Conservation (phyloP, 2,797 vertebrate species). For the Chloroceryle amazona region DNA sequence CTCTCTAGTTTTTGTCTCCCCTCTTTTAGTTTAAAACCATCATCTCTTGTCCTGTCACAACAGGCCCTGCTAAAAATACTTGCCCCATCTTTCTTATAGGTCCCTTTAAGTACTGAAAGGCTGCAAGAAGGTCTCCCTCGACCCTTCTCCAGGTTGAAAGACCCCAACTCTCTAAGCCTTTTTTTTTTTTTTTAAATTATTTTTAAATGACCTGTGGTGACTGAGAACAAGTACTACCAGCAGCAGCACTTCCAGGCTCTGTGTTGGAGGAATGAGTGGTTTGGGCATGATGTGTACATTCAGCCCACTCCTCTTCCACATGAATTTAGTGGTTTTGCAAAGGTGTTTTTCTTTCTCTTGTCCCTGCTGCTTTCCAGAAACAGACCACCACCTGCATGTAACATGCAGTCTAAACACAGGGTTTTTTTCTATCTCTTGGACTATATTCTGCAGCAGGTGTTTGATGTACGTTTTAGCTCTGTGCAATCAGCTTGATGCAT, state of each 20-base stretch:
- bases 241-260: background rate
- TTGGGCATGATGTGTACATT: background rate
- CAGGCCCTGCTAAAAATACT: background rate
- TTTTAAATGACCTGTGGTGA: background rate
- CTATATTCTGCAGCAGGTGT: background rate
- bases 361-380: background rate
- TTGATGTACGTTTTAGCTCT: fast-evolving
- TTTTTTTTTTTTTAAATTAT: background rate
- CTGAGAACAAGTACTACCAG: background rate
- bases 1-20: background rate
- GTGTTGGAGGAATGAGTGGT: background rate
- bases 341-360: background rate
- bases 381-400: fast-evolving
- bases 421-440: fast-evolving
- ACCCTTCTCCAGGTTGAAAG: background rate
- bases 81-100: background rate
- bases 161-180: background rate
- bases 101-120: background rate
- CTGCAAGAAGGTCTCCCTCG: background rate
- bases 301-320: background rate
- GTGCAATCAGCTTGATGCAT: background rate
- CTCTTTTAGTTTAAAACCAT: background rate
- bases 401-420: background rate
- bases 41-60: background rate
- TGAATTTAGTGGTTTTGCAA: background rate